phyloP scores from a whole-genome alignment of 2,113 vertebrate species.

The Rhea pennata region DNA sequence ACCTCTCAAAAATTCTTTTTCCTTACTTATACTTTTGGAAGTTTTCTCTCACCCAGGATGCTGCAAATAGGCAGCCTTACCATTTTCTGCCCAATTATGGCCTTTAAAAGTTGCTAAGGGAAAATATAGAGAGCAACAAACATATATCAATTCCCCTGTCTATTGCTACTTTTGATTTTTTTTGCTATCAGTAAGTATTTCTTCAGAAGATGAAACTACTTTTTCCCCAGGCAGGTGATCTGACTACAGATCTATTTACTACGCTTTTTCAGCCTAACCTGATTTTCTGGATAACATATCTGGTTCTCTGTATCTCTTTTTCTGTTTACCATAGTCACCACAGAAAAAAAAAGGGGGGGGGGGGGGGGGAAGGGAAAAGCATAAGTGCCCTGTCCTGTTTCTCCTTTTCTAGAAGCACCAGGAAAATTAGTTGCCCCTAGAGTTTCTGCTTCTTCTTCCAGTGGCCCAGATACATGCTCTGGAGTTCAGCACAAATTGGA shows the following conservation, averaged over 20 bases:
- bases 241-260: neutral
- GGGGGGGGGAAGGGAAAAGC: neutral
- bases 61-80: neutral
- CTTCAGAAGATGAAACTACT: neutral
- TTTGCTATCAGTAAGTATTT: neutral
- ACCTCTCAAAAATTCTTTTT: neutral
- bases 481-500: neutral
- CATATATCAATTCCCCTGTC: neutral
- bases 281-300: neutral
- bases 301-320: neutral
- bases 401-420: neutral
- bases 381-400: neutral
- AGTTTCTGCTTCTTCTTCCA: neutral
- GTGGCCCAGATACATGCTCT: neutral
- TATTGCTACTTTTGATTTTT: neutral
- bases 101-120: neutral
- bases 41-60: neutral
- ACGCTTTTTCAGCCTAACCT: neutral
- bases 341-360: neutral
- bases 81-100: neutral
- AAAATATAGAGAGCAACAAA: neutral
- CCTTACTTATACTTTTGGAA: neutral
- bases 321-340: neutral
- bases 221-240: neutral
- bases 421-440: neutral